These are phyloP conservation scores for Cryptocheilus praepositus DNA, from an alignment of 2,888 invertebrate genomes.

Conservation along the genomic window DNA sequence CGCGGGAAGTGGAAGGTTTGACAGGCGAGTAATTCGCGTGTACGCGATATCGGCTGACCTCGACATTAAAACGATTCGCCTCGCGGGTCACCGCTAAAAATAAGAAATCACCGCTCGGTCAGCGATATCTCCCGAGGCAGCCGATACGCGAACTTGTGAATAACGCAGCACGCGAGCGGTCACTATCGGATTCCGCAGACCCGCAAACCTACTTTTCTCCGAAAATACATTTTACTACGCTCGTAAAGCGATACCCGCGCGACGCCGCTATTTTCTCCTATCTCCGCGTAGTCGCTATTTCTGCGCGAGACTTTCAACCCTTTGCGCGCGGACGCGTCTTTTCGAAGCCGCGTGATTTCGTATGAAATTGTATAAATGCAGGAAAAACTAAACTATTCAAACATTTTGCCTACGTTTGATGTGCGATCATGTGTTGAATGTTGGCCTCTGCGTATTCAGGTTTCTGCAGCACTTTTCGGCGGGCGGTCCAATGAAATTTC, in stretches of 20 bases:
- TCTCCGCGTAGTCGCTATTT: constrained; percentile 5
- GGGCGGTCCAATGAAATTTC: too few relatives aligned
- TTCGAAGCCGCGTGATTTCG: constrained; percentile 14
- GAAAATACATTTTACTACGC: constrained; percentile 33
- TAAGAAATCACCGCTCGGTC: constrained; percentile 26
- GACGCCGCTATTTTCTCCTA: background rate
- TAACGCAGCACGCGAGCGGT: background rate
- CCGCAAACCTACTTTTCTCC: constrained; percentile 11
- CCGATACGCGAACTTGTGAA: constrained; percentile 5
- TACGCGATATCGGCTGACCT: constrained; percentile 18
- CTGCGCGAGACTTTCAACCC: too few relatives aligned
- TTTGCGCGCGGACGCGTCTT: constrained; percentile 38
- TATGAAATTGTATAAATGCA: too few relatives aligned
- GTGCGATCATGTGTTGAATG: too few relatives aligned
- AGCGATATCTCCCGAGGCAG: constrained; percentile 1
- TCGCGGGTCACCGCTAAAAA: constrained; percentile 24
- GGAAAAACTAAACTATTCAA: too few relatives aligned
- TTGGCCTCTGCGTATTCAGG: too few relatives aligned
- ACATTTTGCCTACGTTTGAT: too few relatives aligned
- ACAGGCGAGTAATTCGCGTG: background rate
- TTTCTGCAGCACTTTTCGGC: too few relatives aligned
- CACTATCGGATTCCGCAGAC: constrained; percentile 13
- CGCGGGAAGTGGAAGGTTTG: too few relatives aligned
- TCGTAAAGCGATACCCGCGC: constrained; percentile 8
- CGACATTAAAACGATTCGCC: constrained; percentile 15